Percentiles rank a stretch among this genome's conserved stretches.
Conservation (phyloP, 2,888 invertebrate genomes). For the Pyrgus malvae region DNA sequence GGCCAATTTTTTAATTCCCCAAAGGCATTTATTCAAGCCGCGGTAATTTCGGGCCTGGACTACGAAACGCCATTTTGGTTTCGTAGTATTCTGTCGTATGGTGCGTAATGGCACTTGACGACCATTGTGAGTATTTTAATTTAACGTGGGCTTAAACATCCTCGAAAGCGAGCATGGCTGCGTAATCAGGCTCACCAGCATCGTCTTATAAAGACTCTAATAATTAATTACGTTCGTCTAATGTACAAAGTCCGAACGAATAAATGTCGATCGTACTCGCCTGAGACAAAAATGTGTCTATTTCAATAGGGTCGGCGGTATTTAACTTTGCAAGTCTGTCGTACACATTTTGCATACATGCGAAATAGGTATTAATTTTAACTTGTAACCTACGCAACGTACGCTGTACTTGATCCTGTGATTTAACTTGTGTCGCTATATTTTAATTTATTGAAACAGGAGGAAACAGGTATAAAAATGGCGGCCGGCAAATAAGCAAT, state of each 20-base stretch:
- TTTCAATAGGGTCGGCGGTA: conserved; percentile 3
- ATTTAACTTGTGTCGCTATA: not conserved
- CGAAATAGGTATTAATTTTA: conserved; percentile 1
- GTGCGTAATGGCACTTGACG: not conserved
- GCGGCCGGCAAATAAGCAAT: too few species aligned
- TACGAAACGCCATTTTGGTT: conserved; percentile 8
- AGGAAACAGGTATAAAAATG: too few species aligned
- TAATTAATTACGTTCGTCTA: conserved; percentile 20
- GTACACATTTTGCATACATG: not conserved
- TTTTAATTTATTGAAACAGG: not conserved
- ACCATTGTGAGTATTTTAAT: not conserved
- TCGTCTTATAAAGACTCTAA: not conserved
- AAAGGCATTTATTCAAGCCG: conserved; percentile 7
- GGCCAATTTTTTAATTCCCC: conserved; percentile 16
- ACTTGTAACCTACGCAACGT: not conserved
- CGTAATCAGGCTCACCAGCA: conserved; percentile 8
- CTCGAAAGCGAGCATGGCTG: conserved; percentile 1
- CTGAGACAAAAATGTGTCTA: conserved; percentile 18
- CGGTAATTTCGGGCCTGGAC: conserved; percentile 11
- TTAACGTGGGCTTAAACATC: not conserved
- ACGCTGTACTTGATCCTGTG: not conserved
- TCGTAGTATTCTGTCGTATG: not conserved
- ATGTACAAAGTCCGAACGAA: conserved; percentile 18
- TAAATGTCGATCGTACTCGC: conserved; percentile 16
- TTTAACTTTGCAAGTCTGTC: not conserved